Base-by-base conservation (phyloP, 2,888 invertebrate genomes). In the Allygus modestus region DNA sequence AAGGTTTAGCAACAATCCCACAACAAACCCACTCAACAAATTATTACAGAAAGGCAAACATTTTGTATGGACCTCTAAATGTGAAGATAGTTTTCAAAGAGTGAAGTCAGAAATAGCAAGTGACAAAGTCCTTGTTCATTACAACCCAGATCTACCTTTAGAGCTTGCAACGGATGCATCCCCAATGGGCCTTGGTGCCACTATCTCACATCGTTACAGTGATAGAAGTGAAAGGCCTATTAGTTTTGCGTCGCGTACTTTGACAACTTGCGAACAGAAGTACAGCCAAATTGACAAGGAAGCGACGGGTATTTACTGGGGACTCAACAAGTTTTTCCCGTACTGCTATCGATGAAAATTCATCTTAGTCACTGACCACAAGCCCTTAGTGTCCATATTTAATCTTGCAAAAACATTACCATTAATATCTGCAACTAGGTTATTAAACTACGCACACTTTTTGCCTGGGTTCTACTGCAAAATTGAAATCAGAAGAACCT, bases 91-190 rank as follows among this genome's bases (percentile, higher is more conserved):
- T 61, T 81, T 81, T 33, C 33, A 37, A 33, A 51, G 31, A 61
- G 41, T 81, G 7, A 81, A 81, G 26, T n/a, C 51, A 15, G 31
- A 54, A 37, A 82, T 69, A 26, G 23, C 71, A 69, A 69, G 69
- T 69, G 71, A 77, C 43, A 26, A 69, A 12, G 71, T 82, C 0
- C 46, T 82, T 41, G 82, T 82, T 43, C 82, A 82, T 41, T 82
- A 33, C 26, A 28, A 82, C 58, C 82, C 82, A 12, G 31, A 71
- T 9, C 31, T 65, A 2, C 82, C 65, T 17, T 46, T 82, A 26
- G 71, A 41, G 23, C 26, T 82, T 20, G 71, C 65, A n/a, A 69
- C 31, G 11, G 82, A 69, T 43, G 82, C 82, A 33, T 69, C 69
- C 12, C 65, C 41, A 20, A 17, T 77, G 17, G 77, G 69, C 1